Base-by-base conservation (phyloP, 2,888 invertebrate genomes). In the Apoderus coryli region DNA sequence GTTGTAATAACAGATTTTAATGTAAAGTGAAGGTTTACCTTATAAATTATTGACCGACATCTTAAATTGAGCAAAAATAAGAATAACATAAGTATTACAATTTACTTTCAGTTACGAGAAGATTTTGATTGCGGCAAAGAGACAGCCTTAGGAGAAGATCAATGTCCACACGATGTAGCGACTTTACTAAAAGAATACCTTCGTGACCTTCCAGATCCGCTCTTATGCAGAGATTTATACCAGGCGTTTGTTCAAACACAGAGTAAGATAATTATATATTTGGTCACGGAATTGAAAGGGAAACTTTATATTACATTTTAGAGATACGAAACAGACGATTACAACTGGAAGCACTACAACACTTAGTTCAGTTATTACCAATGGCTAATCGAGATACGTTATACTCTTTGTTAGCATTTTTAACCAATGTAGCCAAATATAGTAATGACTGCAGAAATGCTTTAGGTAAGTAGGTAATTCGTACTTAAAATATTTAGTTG, bases 121-220 rank as follows among this genome's bases (percentile, higher is more conserved):
- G 86, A 86, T 39, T 88, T 92, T 61, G 88, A 92, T 60, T 72
- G 74, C 38, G 85, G 82, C 10, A 70, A 73, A 45, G 75, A 76
- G 47, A 67, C 69, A 9, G 66, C 70, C 34, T 63, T 90, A 44
- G 78, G 77, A 41, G 68, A 76, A 6, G 80, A 82, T 25, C 79
- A 79, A 45, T 84, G 85, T 59, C 88, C 90, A 2, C 90, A 93
- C 57, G 92, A 93, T 54, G 85, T 92, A 33, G 92, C 89, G 5
- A 84, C 88, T 0, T 65, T 93, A 22, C 69, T 93, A 16, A 93
- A 93, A 56, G 92, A 92, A 60, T 93, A 80, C 63, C 75, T 93
- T 43, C 64, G 93, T 29, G 92, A 93, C 54, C 62, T 93, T 22
- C 92, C 92, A 0, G 92, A 93, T 53, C 86, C 92, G 5, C 64